These are phyloP conservation scores for Drosophila sucinea DNA, from an alignment of 1,140 invertebrate species.

Conservation along the genomic window DNA sequence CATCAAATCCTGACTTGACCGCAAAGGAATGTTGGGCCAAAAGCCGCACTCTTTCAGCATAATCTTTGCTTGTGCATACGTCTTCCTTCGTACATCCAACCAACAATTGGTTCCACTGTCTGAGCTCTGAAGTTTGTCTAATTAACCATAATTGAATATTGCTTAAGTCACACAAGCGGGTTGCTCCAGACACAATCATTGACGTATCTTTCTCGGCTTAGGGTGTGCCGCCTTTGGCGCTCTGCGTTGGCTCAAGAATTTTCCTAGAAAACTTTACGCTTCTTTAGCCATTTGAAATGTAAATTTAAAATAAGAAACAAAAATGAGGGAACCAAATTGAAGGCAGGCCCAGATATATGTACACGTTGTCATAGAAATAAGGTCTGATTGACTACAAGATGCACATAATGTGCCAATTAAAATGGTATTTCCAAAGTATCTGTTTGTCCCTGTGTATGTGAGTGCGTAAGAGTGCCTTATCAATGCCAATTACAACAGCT, in stretches of 20 bases:
- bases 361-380: slow-evolving; percentile 34
- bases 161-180: slow-evolving; percentile 48
- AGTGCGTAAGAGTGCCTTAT: background rate
- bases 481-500: slow-evolving; percentile 13
- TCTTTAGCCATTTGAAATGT: background rate
- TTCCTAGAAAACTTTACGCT: background rate
- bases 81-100: background rate
- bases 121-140: slow-evolving; percentile 44
- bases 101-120: background rate
- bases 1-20: background rate
- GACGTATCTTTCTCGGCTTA: no score
- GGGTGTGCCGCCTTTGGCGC: no score
- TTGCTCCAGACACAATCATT: slow-evolving; percentile 15
- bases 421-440: slow-evolving; percentile 12
- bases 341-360: background rate
- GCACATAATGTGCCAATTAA: slow-evolving; percentile 46
- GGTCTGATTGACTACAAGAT: slow-evolving; percentile 12
- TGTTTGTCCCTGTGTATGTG: slow-evolving; percentile 30
- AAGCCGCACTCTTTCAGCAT: background rate
- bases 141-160: slow-evolving; percentile 74
- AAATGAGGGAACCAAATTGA: slow-evolving; percentile 17
- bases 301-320: slow-evolving; percentile 16
- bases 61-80: background rate
- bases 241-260: slow-evolving; percentile 9
- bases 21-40: background rate